A percentile compares a stretch with the other conserved stretches of the same genome.
phyloP scores from a whole-genome alignment of 2,888 invertebrate genomes.

The Sthenelais limicola region DNA sequence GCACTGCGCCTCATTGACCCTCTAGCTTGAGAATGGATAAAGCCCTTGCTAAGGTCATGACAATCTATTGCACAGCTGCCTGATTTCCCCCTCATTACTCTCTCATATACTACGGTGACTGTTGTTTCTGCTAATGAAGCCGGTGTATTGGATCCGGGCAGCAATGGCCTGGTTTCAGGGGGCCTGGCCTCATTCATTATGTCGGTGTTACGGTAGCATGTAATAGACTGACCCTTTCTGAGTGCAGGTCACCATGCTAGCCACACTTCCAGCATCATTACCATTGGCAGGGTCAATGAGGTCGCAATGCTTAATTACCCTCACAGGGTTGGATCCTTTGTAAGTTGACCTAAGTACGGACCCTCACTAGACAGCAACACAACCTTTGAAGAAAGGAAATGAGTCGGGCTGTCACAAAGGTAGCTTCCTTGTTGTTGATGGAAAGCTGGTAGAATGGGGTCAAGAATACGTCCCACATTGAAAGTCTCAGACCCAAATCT shows the following conservation, averaged over 20 bases:
- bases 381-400: slow-evolving; percentile 27
- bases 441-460: too few relatives aligned
- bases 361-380: slow-evolving; percentile 23
- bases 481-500: too few relatives aligned
- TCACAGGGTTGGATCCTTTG: slow-evolving; percentile 2
- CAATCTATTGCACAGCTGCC: background rate
- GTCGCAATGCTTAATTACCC: slow-evolving; percentile 30
- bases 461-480: too few relatives aligned
- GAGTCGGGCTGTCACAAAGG: slow-evolving; percentile 12
- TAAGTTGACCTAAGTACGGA: background rate
- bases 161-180: slow-evolving; percentile 34
- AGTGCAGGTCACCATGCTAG: background rate
- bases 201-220: slow-evolving; percentile 29
- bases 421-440: too few relatives aligned
- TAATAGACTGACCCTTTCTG: slow-evolving; percentile 15
- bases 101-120: background rate
- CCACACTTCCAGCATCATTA: slow-evolving; percentile 25
- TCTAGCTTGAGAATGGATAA: too few relatives aligned
- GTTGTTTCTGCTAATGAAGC: slow-evolving; percentile 34
- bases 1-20: too few relatives aligned
- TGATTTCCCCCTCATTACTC: slow-evolving; percentile 30
- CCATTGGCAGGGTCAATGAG: slow-evolving; percentile 35
- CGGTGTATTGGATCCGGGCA: slow-evolving; percentile 12
- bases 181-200: slow-evolving; percentile 32
- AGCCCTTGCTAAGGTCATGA: slow-evolving; percentile 12